Conservation (phyloP, 2,888 invertebrate species). For the Thysanoteuthis rhombus region DNA sequence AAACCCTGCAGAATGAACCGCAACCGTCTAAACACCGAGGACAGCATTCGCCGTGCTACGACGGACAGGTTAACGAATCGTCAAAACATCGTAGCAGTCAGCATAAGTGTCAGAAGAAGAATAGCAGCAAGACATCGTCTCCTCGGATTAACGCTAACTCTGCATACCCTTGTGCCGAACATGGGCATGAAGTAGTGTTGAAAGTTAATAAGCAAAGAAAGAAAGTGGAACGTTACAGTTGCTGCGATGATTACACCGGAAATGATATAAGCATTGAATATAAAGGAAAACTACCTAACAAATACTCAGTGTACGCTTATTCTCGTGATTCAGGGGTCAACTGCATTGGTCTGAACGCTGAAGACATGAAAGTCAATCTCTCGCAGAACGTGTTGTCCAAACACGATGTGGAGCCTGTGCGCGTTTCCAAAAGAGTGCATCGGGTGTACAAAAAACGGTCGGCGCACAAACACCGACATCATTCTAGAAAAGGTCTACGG, state of each 20-base stretch:
- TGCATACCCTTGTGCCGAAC: neutral
- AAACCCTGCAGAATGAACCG: neutral
- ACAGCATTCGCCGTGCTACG: constrained; percentile 36
- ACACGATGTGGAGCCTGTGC: neutral
- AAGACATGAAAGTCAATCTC: constrained; percentile 34
- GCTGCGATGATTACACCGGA: constrained; percentile 35
- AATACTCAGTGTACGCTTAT: constrained; percentile 49
- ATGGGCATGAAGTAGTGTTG: neutral
- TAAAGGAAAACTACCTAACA: constrained; percentile 56
- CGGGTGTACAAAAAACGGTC: constrained; percentile 24
- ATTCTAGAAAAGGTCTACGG: neutral
- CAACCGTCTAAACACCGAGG: neutral
- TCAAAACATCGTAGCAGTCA: constrained; percentile 21
- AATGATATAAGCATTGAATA: constrained; percentile 59
- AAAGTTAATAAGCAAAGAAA: constrained; percentile 22
- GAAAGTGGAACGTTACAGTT: constrained; percentile 38
- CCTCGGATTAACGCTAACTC: neutral
- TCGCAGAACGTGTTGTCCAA: constrained; percentile 27
- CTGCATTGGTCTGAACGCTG: constrained; percentile 53
- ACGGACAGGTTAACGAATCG: constrained; percentile 31
- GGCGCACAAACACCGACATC: constrained; percentile 28
- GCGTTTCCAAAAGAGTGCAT: constrained; percentile 21
- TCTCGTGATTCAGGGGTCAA: constrained; percentile 65
- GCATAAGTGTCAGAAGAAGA: neutral
- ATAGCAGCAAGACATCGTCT: neutral